Evolutionary conservation across 2,888 invertebrate species (phyloP), one percentile per base, ranked within the genome.

Genomic region (Microdon myrmicae): DNA sequence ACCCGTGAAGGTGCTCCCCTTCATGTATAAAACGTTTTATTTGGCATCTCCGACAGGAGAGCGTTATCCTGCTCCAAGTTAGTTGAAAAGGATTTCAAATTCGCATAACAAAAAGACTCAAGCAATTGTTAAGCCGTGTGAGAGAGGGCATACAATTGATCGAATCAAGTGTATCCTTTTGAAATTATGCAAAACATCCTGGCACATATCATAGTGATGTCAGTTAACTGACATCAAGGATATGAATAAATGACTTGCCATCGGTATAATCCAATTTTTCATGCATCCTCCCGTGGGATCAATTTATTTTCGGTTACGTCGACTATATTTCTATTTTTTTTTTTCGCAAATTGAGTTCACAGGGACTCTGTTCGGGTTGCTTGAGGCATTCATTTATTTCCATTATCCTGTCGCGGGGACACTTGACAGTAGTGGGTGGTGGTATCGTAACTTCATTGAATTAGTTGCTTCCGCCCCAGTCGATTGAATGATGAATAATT

Each of bases 111-210:
- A 64, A 64, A 51, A 51, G 37, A 14, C 41, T 26, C 20, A 26
- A n/a, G 19, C 44, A 35, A 56, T 41, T 58, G 38, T 58, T 58
- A 35, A 47, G 23, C 12, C 38, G 37, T 23, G 20, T 23, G 34
- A 45, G 44, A 39, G 41, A 26, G 20, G 10, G 22, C 32, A 14
- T 23, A 43, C 25, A 64, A 64, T 64, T 64, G 64, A 64, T 58
- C 58, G 58, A 64, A 58, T 64, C 64, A 64, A 64, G 64, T 64
- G 64, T 64, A 64, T 64, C 64, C 58, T 64, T 64, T 64, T 64
- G 58, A 64, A 64, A 64, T 64, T 64, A 64, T 64, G 64, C 58
- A 64, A 64, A 64, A 23, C 17, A 16, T 53, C 58, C 47, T 34
- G 26, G 17, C 55, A 53, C 47, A 41, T 55, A 49, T 54, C 37